Evolutionary conservation across 2,113 vertebrate genomes (phyloP), one percentile per base, ranked within the genome.

Genomic region (Salvator merianae): DNA sequence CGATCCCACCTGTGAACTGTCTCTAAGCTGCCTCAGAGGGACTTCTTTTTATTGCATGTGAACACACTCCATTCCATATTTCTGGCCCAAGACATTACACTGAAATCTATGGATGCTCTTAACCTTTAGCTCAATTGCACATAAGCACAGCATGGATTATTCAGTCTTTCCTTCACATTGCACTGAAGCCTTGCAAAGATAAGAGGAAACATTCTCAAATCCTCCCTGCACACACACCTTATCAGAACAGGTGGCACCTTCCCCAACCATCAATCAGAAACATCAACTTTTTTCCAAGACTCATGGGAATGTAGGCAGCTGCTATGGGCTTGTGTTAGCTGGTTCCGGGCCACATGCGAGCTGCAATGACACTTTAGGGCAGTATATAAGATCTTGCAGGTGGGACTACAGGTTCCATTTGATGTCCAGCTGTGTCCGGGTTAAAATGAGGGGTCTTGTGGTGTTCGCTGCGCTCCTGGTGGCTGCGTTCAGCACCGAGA

Each of bases 401-500:
- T 28, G 0, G 0, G 10, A 14, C 0, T 0, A 0, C 0, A 1
- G 72, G 47, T 16, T 3, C 1, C 0, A 0, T 83, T 40, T 36
- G 0, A 0, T 0, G 34, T 68, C 53, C 82, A 59, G 20, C 55
- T 2, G 55, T 7, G 77, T 7, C 6, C 1, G 0, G 10, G 76
- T 38, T 77, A 89, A 5, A 30, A 95, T 95, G 94, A 94, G 30
- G 94, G 20, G 72, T 10, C 86, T 85, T 0, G 26, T 94, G 83
- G 73, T 92, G 55, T 68, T 95, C 80, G 89, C 90, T 53, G 84
- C 88, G 79, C 83, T 95, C 75, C 87, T 88, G 91, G 92, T 91
- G 72, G 91, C 47, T 24, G 94, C 85, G 43, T 36, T 94, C 16
- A 82, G 86, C 93, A 75, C 79, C 0, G 91, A 95, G 82, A 88